phyloP scores from a whole-genome alignment of 1,140 invertebrate species.

The Chelonus insularis region DNA sequence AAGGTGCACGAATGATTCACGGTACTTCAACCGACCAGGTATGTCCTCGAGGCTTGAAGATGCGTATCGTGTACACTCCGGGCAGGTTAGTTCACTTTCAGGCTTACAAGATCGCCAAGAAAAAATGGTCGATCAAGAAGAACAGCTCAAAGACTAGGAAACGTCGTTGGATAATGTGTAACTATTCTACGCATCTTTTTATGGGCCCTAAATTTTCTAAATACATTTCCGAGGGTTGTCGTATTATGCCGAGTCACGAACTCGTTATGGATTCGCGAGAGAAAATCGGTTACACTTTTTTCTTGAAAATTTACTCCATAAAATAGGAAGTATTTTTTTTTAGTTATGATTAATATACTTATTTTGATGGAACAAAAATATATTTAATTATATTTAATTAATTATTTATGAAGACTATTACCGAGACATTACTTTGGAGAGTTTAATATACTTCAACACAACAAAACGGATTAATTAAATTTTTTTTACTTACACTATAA shows the following conservation, averaged over 20 bases:
- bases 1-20: constrained; percentile 22
- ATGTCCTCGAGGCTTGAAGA: constrained; percentile 18
- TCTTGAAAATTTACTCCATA: constrained; percentile 24
- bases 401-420: too few relatives aligned
- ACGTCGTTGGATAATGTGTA: neutral
- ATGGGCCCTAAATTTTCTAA: neutral
- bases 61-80: constrained; percentile 3
- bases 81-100: neutral
- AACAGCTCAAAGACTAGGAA: neutral
- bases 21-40: constrained; percentile 7
- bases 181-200: neutral
- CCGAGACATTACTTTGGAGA: too few relatives aligned
- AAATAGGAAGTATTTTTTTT: too few relatives aligned
- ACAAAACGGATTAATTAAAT: too few relatives aligned
- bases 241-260: constrained; percentile 61
- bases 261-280: constrained; percentile 54
- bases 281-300: constrained; percentile 58
- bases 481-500: too few relatives aligned
- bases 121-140: neutral
- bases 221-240: constrained; percentile 42
- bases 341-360: too few relatives aligned
- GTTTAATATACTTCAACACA: too few relatives aligned
- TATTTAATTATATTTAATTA: too few relatives aligned
- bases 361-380: too few relatives aligned
- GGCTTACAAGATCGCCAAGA: neutral